phyloP scores from a whole-genome alignment of 2,113 vertebrate species.

The Daphoenositta chrysoptera region DNA sequence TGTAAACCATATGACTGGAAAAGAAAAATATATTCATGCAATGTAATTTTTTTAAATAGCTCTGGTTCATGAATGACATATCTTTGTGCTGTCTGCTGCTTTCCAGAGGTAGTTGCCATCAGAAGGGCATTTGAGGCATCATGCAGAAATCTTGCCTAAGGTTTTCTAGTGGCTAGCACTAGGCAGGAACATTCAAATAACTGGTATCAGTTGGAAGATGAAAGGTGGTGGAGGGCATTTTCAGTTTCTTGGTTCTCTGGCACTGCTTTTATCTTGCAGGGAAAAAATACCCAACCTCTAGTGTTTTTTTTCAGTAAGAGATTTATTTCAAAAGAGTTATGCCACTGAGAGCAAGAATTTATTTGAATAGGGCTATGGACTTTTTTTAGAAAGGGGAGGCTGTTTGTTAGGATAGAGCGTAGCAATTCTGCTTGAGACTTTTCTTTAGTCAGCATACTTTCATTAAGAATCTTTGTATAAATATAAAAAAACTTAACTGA shows the following conservation, averaged over 20 bases:
- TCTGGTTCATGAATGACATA: background rate
- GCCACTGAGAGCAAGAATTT: background rate
- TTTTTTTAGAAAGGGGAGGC: background rate
- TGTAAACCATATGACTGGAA: background rate
- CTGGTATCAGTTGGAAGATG: accelerated
- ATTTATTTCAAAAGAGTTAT: background rate
- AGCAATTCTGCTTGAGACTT: background rate
- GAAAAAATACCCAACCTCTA: background rate
- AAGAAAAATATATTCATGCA: background rate
- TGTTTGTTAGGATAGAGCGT: background rate
- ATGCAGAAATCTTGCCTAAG: background rate
- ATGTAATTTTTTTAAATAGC: background rate
- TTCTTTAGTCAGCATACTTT: background rate
- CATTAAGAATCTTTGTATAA: background rate
- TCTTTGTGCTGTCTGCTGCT: background rate
- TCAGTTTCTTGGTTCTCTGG: background rate
- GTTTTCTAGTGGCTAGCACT: background rate
- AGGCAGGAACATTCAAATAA: background rate
- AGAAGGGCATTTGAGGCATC: background rate
- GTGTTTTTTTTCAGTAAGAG: background rate
- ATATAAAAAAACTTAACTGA: background rate
- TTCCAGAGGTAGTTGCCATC: background rate
- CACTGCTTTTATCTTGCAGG: background rate
- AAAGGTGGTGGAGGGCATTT: background rate
- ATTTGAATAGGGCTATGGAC: background rate